Evolutionary conservation across 92 coral and sea anemone genomes (phyloP).

Genomic region (Epizoanthus rinbou): DNA sequence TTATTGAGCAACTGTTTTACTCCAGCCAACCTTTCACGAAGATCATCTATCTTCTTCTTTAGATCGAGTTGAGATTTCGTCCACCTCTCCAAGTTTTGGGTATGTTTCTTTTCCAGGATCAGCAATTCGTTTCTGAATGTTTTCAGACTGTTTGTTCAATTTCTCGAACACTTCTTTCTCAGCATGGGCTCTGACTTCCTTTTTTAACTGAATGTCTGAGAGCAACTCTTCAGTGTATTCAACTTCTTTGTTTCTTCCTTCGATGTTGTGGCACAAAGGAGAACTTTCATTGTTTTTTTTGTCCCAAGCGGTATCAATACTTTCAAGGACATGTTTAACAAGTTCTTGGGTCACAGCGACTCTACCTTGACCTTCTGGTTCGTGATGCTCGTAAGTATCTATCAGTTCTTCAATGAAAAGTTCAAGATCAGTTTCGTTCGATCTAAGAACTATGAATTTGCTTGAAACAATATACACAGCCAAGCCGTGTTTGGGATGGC

Average conservation of each 20-base stretch:
- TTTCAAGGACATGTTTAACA: constrained; percentile 46
- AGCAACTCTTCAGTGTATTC: constrained; percentile 2
- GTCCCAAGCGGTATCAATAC: constrained; percentile 50
- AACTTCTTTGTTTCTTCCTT: constrained; percentile 39
- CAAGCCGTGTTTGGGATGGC: constrained; percentile 10
- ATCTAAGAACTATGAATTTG: constrained; percentile 21
- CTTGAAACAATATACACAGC: constrained; percentile 10
- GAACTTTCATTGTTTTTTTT: constrained; percentile 42
- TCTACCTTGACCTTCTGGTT: not conserved
- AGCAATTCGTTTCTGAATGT: too few species aligned
- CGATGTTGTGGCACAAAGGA: constrained; percentile 38
- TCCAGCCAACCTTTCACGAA: not conserved
- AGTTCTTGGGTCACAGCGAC: constrained; percentile 40
- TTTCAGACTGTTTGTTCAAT: too few species aligned
- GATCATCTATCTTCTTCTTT: not conserved
- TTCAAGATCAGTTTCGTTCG: constrained; percentile 11
- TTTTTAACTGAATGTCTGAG: not conserved
- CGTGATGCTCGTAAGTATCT: not conserved
- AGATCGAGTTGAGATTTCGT: not conserved
- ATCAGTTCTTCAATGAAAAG: constrained; percentile 11
- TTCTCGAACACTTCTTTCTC: too few species aligned
- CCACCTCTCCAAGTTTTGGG: not conserved
- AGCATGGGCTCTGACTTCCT: too few species aligned
- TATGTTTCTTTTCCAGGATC: not conserved
- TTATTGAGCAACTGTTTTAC: constrained; percentile 19